Percentiles rank a stretch among this genome's conserved stretches.
phyloP scores from a whole-genome alignment of 2,888 invertebrate genomes.

The Lochmaea capreae region DNA sequence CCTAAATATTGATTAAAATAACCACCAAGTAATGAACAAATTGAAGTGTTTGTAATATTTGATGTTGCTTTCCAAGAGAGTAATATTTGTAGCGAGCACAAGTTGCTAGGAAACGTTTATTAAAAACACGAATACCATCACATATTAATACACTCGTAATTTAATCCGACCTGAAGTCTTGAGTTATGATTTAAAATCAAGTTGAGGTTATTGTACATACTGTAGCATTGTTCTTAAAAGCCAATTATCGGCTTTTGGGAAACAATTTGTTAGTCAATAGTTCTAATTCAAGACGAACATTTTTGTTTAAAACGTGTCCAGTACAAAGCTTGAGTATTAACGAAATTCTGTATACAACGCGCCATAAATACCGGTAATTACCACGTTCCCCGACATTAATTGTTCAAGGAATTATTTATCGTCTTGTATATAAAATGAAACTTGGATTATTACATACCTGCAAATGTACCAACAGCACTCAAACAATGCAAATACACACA shows the following conservation, averaged over 20 bases:
- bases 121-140: slow-evolving; percentile 28
- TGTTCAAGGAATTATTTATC: no score
- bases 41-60: slow-evolving; percentile 49
- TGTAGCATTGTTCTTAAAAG: not conserved
- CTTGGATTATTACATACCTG: slow-evolving; percentile 31
- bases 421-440: not conserved
- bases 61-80: slow-evolving; percentile 42
- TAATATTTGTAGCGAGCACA: slow-evolving; percentile 45
- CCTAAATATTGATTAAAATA: slow-evolving; percentile 47
- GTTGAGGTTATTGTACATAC: not conserved
- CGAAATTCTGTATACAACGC: not conserved
- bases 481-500: slow-evolving; percentile 36
- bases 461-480: slow-evolving; percentile 17
- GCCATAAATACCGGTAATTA: not conserved
- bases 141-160: slow-evolving; percentile 36
- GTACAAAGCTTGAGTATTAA: not conserved
- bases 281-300: not conserved
- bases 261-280: not conserved
- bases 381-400: no score
- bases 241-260: not conserved
- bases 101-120: slow-evolving; percentile 47
- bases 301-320: not conserved
- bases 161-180: slow-evolving; percentile 21
- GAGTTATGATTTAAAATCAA: not conserved
- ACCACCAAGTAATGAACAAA: slow-evolving; percentile 46